Percentiles rank a stretch among this genome's conserved stretches.
These are phyloP conservation scores for Eriosoma lanigerum DNA, from an alignment of 1,140 invertebrate species.

Conservation along the genomic window DNA sequence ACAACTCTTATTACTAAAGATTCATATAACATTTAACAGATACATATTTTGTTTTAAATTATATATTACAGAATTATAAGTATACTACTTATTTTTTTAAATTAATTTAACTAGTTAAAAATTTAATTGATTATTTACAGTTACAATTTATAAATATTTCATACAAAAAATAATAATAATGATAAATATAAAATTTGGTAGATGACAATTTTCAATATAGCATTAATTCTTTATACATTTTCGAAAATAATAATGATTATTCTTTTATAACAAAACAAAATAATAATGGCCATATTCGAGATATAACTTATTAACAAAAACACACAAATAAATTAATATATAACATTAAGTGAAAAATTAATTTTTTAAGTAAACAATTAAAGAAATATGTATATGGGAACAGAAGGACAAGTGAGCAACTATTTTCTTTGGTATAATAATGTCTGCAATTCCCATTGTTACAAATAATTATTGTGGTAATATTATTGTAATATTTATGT, in stretches of 20 bases:
- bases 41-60: conserved; percentile 18
- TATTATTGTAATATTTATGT: background rate
- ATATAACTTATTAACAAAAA: conserved; percentile 9
- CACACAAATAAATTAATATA: conserved; percentile 14
- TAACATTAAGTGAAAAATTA: conserved; percentile 27
- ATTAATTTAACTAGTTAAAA: conserved; percentile 48
- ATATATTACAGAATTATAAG: conserved; percentile 30
- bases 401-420: conserved; percentile 41
- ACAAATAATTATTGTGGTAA: conserved; percentile 2
- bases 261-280: conserved; percentile 28
- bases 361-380: conserved; percentile 7
- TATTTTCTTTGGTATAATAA: conserved; percentile 49
- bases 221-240: conserved; percentile 15
- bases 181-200: conserved; percentile 40
- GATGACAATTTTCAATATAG: background rate
- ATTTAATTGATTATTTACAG: conserved; percentile 37
- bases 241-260: conserved; percentile 25
- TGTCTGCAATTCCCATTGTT: conserved; percentile 30
- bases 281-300: conserved; percentile 16
- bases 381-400: conserved; percentile 25
- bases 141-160: conserved; percentile 24
- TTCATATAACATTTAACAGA: conserved; percentile 37
- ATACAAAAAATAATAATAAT: conserved; percentile 35
- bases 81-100: conserved; percentile 43
- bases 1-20: conserved; percentile 37